Percentiles rank a stretch among this genome's conserved stretches.
Evolutionary conservation across 2,888 invertebrate species (phyloP).

Genomic region (Oconnorella tubifera): DNA sequence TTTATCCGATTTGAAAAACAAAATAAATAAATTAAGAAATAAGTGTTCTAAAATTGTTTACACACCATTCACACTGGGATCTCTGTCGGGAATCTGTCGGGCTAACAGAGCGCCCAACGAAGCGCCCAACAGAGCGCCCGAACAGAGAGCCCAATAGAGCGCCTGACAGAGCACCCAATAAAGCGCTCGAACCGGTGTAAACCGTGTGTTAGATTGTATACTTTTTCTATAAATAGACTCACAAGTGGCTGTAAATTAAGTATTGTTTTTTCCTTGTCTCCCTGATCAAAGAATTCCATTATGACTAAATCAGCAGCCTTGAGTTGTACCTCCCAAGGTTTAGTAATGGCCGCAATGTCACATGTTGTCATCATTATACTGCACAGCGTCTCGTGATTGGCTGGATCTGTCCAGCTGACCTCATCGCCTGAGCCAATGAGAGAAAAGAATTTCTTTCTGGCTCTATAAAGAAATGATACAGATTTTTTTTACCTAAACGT

Average conservation of each 20-base stretch:
- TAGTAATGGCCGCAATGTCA: constrained; percentile 53
- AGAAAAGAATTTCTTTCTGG: constrained; percentile 58
- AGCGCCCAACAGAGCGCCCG: too few relatives aligned
- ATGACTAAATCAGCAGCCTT: constrained; percentile 76
- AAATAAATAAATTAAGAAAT: too few relatives aligned
- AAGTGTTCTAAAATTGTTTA: too few relatives aligned
- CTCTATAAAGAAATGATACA: constrained; percentile 48
- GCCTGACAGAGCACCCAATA: too few relatives aligned
- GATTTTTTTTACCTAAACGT: too few relatives aligned
- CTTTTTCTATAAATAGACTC: constrained; percentile 3
- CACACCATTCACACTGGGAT: too few relatives aligned
- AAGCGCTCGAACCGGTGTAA: too few relatives aligned
- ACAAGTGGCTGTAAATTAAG: constrained; percentile 77
- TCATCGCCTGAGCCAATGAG: constrained; percentile 56
- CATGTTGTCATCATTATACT: constrained; percentile 57
- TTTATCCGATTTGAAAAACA: too few relatives aligned
- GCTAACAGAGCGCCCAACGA: too few relatives aligned
- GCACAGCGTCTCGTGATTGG: constrained; percentile 57
- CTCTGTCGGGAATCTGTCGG: too few relatives aligned
- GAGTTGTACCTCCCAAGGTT: constrained; percentile 50
- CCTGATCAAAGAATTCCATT: constrained; percentile 88
- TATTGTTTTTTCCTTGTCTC: constrained; percentile 82
- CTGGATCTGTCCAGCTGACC: constrained; percentile 58
- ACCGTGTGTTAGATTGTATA: too few relatives aligned
- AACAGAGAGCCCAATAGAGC: too few relatives aligned